Base-by-base conservation (phyloP, 2,888 invertebrate genomes). In the Arrhopalites spinosus region DNA sequence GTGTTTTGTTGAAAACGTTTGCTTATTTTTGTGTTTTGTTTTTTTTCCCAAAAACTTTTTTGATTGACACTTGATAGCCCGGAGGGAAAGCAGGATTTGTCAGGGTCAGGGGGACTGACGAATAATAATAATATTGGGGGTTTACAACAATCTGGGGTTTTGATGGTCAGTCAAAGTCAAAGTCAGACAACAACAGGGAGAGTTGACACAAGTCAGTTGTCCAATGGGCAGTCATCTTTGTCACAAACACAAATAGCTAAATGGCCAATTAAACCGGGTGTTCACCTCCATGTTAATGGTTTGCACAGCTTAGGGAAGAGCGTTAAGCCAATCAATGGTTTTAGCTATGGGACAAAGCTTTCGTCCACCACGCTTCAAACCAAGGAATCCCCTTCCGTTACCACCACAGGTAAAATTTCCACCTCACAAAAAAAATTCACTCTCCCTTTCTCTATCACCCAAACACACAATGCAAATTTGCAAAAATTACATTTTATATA, bases 221-320 rank as follows among this genome's bases (percentile, higher is more conserved):
- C 70, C 30, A 63, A 27, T 50, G 59, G 72, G 20, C 56, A 67
- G 53, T 47, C 63, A 43, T 70, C 59, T 69, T 61, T 45, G 47
- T 61, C 61, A 47, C 68, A 74, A 27, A 74, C 77, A 79, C 82
- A 74, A 67, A 67, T 67, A 45, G 70, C 76, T 73, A 91, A 93
- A 85, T 95, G 95, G 95, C 95, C 95, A 11, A 86, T 94, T 77
- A 92, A 93, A 84, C 94, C 95, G 1, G 95, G 95, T 72, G 94
- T 95, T 73, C 88, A 95, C 84, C 92, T 95, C 68, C 95, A 95
- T 85, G 91, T 94, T 29, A 94, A 94, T 87, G 92, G 93, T 75
- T 90, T 92, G 85, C 92, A 93, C 85, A 92, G 91, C 82, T 86
- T 89, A 69, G 83, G 83, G 56, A 82, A 83, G 74, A 81, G 80